Conservation (phyloP, 2,888 invertebrate species). For the Limnephilus rhombicus region DNA sequence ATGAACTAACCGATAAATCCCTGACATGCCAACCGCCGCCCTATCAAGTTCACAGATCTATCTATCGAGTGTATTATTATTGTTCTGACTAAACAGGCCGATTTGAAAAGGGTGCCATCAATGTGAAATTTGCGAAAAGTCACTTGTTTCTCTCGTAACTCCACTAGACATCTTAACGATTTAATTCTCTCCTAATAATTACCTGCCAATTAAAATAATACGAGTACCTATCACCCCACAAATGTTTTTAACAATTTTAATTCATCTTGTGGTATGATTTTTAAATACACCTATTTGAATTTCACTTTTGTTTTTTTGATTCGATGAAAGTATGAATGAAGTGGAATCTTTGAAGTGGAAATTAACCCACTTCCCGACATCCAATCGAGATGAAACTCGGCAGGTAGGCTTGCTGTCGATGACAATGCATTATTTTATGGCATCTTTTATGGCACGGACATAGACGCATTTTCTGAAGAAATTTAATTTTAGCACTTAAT, state of each 20-base stretch:
- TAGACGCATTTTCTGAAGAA: too few species aligned
- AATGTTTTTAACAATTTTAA: not conserved
- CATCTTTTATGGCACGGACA: too few species aligned
- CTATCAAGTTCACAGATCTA: not conserved
- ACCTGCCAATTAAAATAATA: not conserved
- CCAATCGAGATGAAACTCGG: too few species aligned
- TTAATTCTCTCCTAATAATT: not conserved
- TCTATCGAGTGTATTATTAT: not conserved
- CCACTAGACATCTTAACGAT: not conserved
- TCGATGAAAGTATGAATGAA: too few species aligned
- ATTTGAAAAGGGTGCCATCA: slow-evolving; percentile 1
- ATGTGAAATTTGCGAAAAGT: not conserved
- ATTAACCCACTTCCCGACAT: too few species aligned
- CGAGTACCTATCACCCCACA: not conserved
- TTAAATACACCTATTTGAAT: too few species aligned
- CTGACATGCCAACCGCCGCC: not conserved
- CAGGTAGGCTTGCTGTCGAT: too few species aligned
- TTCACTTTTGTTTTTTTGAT: too few species aligned
- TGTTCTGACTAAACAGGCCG: not conserved
- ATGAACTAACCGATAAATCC: not conserved
- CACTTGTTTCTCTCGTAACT: not conserved
- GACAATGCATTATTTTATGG: too few species aligned
- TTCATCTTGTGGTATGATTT: not conserved
- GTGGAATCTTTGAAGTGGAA: too few species aligned
- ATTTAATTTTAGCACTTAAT: too few species aligned